These are phyloP conservation scores for Luperina nickerlii DNA, from an alignment of 2,888 invertebrate genomes.

Conservation along the genomic window DNA sequence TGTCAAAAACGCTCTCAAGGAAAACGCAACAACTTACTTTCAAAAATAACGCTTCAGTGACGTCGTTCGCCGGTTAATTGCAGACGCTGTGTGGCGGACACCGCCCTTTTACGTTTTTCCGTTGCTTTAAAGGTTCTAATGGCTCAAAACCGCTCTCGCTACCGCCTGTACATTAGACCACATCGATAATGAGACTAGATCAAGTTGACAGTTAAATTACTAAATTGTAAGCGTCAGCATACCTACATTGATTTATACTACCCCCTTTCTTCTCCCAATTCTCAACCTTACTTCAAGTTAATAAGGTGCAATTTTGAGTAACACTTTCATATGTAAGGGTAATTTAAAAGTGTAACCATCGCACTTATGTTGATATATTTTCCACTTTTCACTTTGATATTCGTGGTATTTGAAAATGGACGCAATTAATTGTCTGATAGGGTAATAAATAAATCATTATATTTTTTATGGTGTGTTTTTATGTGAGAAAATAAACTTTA, in stretches of 20 bases:
- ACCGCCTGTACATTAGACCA: slow-evolving; percentile 44
- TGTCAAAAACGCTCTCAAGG: too few relatives aligned
- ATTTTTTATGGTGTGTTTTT: slow-evolving; percentile 48
- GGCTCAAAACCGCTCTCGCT: slow-evolving; percentile 11
- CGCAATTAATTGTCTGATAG: slow-evolving; percentile 70
- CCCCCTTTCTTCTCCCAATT: slow-evolving; percentile 32
- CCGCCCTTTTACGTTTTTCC: too few relatives aligned
- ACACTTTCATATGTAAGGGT: slow-evolving; percentile 39
- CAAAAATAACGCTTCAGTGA: too few relatives aligned
- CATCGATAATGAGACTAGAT: slow-evolving; percentile 80
- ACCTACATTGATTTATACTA: slow-evolving; percentile 80
- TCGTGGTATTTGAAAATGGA: slow-evolving; percentile 74
- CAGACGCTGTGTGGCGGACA: too few relatives aligned
- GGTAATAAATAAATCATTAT: slow-evolving; percentile 64
- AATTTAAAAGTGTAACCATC: slow-evolving; percentile 77
- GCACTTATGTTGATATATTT: slow-evolving; percentile 78
- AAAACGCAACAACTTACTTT: too few relatives aligned
- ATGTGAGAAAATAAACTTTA: slow-evolving; percentile 26
- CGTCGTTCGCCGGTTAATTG: too few relatives aligned
- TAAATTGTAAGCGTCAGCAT: slow-evolving; percentile 83
- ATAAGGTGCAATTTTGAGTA: slow-evolving; percentile 36
- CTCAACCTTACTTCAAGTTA: slow-evolving; percentile 24
- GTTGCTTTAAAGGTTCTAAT: background rate
- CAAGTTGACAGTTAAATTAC: slow-evolving; percentile 85
- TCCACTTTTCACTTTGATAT: slow-evolving; percentile 75